phyloP scores from a whole-genome alignment of 2,113 vertebrate genomes.

The Eira barbara region DNA sequence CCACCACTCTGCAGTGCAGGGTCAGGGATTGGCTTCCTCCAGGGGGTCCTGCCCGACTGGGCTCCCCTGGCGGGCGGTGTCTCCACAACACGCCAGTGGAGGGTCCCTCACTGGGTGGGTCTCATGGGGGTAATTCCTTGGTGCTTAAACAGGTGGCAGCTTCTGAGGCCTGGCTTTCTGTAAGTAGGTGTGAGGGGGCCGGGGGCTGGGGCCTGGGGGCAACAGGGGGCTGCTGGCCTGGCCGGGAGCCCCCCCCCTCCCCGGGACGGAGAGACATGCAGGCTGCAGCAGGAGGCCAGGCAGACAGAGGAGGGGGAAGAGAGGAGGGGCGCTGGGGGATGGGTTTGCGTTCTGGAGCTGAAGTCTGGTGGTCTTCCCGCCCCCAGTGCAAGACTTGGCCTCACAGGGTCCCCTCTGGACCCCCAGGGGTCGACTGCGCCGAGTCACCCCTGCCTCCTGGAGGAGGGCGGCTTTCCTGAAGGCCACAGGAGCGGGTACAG shows the following conservation, averaged over 20 bases:
- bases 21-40: not conserved
- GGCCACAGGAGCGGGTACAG: not conserved
- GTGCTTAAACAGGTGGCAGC: not conserved
- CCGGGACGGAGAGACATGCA: not conserved
- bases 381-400: rapidly evolving
- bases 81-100: rapidly evolving
- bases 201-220: rapidly evolving
- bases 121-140: rapidly evolving
- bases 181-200: not conserved
- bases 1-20: too few relatives aligned
- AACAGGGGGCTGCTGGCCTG: not conserved
- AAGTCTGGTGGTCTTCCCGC: rapidly evolving
- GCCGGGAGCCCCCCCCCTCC: not conserved
- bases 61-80: not conserved
- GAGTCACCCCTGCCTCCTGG: rapidly evolving
- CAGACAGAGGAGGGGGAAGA: too few relatives aligned
- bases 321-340: not conserved
- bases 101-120: not conserved
- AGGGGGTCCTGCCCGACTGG: not conserved
- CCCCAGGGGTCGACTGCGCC: rapidly evolving
- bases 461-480: not conserved
- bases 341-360: not conserved
- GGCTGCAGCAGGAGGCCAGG: not conserved
- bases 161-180: not conserved
- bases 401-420: not conserved